Conservation (phyloP, 2,888 invertebrate genomes). For the Andrena praecox region DNA sequence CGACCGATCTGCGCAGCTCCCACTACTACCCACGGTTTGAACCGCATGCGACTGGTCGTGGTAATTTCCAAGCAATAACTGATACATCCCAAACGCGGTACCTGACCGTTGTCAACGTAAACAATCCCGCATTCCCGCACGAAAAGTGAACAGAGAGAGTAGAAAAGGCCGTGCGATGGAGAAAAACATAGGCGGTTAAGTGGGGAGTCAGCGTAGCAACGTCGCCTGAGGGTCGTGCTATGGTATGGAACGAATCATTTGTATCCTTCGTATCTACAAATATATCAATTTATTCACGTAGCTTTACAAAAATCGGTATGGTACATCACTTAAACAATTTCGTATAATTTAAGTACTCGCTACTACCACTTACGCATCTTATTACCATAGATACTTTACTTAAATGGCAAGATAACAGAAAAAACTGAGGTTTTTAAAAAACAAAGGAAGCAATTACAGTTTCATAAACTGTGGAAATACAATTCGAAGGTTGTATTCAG, state of each 20-base stretch:
- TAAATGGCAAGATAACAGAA: not conserved
- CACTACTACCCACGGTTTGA: no score
- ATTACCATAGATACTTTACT: not conserved
- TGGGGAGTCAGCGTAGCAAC: no score
- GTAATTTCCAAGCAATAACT: no score
- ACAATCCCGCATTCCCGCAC: no score
- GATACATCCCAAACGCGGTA: no score
- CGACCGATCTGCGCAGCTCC: no score
- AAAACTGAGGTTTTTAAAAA: not conserved
- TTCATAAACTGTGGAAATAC: not conserved
- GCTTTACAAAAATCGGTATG: constrained; percentile 24
- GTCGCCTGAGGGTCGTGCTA: not conserved
- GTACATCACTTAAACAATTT: constrained; percentile 2
- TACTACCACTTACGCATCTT: not conserved
- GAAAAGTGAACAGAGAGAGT: no score
- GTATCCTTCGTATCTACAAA: not conserved
- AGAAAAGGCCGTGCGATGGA: no score
- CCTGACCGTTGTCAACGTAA: no score
- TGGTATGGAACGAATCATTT: not conserved
- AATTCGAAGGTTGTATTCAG: not conserved
- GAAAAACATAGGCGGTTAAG: no score
- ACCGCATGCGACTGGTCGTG: no score
- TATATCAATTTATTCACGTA: constrained; percentile 38
- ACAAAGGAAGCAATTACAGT: not conserved
- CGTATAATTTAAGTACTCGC: constrained; percentile 13